phyloP scores from a whole-genome alignment of 1,140 invertebrate species.

The Lepidotrigona ventralis region DNA sequence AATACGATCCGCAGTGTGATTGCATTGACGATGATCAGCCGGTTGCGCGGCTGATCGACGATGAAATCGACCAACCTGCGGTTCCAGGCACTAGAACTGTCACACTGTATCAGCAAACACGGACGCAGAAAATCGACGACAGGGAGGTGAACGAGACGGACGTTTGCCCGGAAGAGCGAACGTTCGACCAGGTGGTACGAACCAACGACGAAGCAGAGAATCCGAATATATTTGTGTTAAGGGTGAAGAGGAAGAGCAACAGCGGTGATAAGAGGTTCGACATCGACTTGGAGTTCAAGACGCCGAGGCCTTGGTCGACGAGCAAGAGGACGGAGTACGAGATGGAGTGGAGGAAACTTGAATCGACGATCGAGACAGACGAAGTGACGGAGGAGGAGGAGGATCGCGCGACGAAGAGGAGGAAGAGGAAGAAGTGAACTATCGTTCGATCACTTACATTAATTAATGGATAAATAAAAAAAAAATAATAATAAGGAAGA shows the following conservation, averaged over 20 bases:
- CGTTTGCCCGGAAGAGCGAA: not conserved
- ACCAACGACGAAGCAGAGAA: constrained; percentile 64
- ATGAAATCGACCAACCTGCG: not conserved
- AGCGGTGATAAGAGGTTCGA: constrained; percentile 62
- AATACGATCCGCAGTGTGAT: constrained; percentile 70
- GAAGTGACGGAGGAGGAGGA: too few relatives aligned
- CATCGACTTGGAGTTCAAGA: constrained; percentile 71
- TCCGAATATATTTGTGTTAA: constrained; percentile 75
- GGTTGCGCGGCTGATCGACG: not conserved
- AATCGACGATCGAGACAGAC: too few relatives aligned
- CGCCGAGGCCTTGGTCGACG: constrained; percentile 71
- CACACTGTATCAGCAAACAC: constrained; percentile 56
- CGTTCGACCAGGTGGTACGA: too few relatives aligned
- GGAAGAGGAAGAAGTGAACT: constrained; percentile 13
- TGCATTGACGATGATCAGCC: constrained; percentile 48
- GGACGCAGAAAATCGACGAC: too few relatives aligned
- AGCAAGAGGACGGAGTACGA: constrained; percentile 15
- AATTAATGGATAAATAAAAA: not conserved
- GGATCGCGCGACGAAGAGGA: not conserved
- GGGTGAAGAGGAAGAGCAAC: constrained; percentile 65
- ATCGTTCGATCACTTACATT: too few relatives aligned
- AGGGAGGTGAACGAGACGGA: not conserved
- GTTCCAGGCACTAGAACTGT: constrained; percentile 48
- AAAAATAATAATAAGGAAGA: too few relatives aligned
- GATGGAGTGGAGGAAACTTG: not conserved